These are phyloP conservation scores for Epizoanthus scotinus DNA, from an alignment of 92 coral and sea anemone species.

Conservation along the genomic window DNA sequence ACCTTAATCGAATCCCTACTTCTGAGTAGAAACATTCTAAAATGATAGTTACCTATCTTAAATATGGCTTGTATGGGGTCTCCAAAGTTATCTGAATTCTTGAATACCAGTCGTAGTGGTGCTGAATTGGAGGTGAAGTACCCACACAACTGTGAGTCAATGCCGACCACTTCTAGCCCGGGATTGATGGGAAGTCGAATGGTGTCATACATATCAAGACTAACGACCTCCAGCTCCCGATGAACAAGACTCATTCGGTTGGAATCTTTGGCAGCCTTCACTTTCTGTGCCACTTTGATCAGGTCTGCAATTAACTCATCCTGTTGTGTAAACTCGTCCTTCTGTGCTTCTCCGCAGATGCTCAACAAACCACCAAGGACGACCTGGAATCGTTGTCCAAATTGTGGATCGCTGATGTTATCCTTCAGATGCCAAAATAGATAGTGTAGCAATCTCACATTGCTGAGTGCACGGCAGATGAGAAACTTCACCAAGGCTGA, in stretches of 20 bases:
- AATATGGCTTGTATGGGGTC: conserved; percentile 90
- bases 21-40: too few relatives aligned
- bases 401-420: conserved; percentile 94
- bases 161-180: conserved; percentile 80
- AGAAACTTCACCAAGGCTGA: conserved; percentile 92
- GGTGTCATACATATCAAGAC: conserved; percentile 65
- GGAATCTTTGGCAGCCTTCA: conserved; percentile 79
- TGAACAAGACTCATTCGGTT: conserved; percentile 72
- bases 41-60: conserved; percentile 62
- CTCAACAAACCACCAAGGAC: conserved; percentile 88
- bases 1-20: too few relatives aligned
- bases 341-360: conserved; percentile 92
- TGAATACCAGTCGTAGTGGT: conserved; percentile 83
- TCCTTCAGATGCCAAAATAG: conserved; percentile 96
- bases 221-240: conserved; percentile 80
- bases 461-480: conserved; percentile 87
- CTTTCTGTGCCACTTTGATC: conserved; percentile 87
- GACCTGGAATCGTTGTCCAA: conserved; percentile 97
- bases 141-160: conserved; percentile 72
- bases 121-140: conserved; percentile 97
- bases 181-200: conserved; percentile 93
- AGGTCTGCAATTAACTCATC: conserved; percentile 89
- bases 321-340: conserved; percentile 88
- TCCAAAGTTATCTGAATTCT: conserved; percentile 91
- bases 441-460: conserved; percentile 85